These are phyloP conservation scores for Chrysolina oricalcia DNA, from an alignment of 2,888 invertebrate genomes.

Conservation along the genomic window DNA sequence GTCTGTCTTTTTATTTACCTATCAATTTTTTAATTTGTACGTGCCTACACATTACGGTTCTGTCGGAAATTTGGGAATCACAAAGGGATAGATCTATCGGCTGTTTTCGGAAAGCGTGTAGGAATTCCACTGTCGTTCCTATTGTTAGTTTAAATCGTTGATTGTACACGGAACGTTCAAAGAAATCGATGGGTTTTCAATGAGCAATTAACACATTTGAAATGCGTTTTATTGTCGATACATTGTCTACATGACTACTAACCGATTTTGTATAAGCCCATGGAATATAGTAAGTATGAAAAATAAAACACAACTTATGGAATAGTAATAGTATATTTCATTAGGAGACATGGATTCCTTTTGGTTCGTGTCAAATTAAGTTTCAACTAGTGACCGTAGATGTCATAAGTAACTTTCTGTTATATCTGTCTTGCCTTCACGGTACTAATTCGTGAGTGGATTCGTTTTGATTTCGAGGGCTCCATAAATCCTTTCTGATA, in stretches of 20 bases:
- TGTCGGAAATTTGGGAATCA: constrained; percentile 29
- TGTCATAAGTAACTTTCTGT: no score
- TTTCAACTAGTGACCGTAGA: no score
- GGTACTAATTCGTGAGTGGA: no score
- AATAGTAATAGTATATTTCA: no score
- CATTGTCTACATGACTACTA: not conserved
- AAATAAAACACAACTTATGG: not conserved
- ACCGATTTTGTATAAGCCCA: not conserved
- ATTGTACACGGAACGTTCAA: constrained; percentile 28
- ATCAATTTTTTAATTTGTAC: constrained; percentile 19
- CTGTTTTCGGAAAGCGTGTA: constrained; percentile 31
- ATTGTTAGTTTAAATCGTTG: constrained; percentile 39
- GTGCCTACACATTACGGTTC: constrained; percentile 8
- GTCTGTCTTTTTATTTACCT: constrained; percentile 26
- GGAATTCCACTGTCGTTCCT: constrained; percentile 36
- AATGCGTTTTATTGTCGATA: constrained; percentile 12
- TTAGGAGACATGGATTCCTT: no score
- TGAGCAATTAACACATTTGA: constrained; percentile 24
- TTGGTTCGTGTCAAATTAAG: no score
- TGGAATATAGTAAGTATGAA: not conserved
- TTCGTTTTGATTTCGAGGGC: no score
- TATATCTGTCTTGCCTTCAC: no score
- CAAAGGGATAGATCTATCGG: constrained; percentile 30
- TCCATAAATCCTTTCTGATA: no score
- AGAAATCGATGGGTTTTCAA: constrained; percentile 24